Conservation (phyloP, 1,140 invertebrate species). For the Platyura marginata region DNA sequence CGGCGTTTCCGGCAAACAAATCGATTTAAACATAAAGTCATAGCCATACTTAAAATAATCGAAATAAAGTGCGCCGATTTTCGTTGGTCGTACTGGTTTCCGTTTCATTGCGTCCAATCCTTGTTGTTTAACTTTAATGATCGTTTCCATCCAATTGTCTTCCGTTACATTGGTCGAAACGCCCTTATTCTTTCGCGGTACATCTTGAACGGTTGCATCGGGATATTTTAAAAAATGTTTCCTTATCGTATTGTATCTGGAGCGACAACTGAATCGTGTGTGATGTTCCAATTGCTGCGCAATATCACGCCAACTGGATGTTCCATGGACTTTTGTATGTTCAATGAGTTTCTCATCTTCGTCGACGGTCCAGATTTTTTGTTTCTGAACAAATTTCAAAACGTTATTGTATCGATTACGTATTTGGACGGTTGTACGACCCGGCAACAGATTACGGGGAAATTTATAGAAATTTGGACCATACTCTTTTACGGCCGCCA, state of each 20-base stretch:
- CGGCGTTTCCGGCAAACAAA: background rate
- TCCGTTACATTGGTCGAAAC: constrained; percentile 8
- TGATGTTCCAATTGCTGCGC: constrained; percentile 22
- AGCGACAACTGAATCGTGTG: constrained; percentile 27
- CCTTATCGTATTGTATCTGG: constrained; percentile 24
- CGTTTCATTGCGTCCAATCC: constrained; percentile 8
- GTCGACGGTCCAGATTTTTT: constrained; percentile 25
- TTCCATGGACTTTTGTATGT: constrained; percentile 19
- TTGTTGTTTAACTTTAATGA: constrained; percentile 8
- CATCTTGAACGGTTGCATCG: constrained; percentile 11
- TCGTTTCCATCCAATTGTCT: constrained; percentile 16
- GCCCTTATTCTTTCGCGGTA: constrained; percentile 12
- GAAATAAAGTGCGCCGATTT: constrained; percentile 4
- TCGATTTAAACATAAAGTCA: constrained; percentile 8
- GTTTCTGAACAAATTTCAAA: constrained; percentile 18
- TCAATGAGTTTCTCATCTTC: constrained; percentile 25
- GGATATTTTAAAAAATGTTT: constrained; percentile 21
- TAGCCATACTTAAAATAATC: constrained; percentile 18
- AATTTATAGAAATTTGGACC: constrained; percentile 35
- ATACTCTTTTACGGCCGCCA: constrained; percentile 35
- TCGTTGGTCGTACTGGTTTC: background rate
- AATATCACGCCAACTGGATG: constrained; percentile 25
- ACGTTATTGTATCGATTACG: constrained; percentile 29
- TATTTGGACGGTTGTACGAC: constrained; percentile 31
- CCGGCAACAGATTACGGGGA: constrained; percentile 26